Base-by-base conservation (phyloP, 2,888 invertebrate genomes). In the Polymixis lichenea region DNA sequence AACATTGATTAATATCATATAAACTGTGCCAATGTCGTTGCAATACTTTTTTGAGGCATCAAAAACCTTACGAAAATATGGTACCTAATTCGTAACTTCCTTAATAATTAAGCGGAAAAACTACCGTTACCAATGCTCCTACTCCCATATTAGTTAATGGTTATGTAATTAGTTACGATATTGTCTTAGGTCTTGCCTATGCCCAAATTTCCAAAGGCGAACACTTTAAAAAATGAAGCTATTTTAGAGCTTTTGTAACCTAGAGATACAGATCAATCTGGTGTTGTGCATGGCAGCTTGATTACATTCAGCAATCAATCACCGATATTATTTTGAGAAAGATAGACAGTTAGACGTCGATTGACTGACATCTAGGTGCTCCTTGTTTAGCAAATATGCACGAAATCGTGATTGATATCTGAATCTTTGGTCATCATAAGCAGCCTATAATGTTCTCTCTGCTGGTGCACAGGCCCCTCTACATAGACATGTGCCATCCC, bases 201-300 rank as follows among this genome's bases (percentile, higher is more conserved):
- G 38, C 28, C 28, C n/a, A n/a, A n/a, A n/a, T 17, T 25, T 28
- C 28, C n/a, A n/a, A n/a, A n/a, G 43, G 60, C 55, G 13, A 55
- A n/a, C 53, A 43, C 46, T 68, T 72, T 72, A 38, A 72, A 71
- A 13, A 9, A 17, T 7, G 25, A 51, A 73, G 25, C 25, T 1
- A 22, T 11, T 25, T 17, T 9, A 22, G n/a, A 19, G 9, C 15
- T 32, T 32, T 55, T 69, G 13, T 19, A n/a, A 55, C 7, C 15
- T 19, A 53, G 9, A 8, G 3, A 38, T 13, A n/a, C 46, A n/a
- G 9, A 43, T 55, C 0, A 0, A 68, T n/a, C 13, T 8, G 5
- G n/a, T 46, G 0, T 55, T 49, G 15, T 38, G 49, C 19, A 9
- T 32, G 28, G 6, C 68, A 46, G 53, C 25, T 17, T 17, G 22